phyloP scores from a whole-genome alignment of 2,888 invertebrate species.

The Mimachlamys varia region DNA sequence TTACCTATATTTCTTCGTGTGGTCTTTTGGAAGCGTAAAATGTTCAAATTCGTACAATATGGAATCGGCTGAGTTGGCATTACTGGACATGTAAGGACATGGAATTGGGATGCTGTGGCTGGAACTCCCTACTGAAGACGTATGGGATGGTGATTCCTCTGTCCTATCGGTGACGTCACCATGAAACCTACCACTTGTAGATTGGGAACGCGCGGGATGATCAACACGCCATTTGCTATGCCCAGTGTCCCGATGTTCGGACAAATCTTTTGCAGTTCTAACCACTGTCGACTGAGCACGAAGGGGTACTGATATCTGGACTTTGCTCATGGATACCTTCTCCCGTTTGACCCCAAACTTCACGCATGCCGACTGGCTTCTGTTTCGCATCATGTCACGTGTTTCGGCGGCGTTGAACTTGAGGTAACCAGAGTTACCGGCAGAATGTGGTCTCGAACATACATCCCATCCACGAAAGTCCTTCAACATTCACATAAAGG shows the following conservation, averaged over 20 bases:
- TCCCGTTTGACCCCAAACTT: conserved; percentile 24
- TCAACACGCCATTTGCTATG: neutral
- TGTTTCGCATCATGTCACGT: conserved; percentile 37
- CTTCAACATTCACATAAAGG: neutral
- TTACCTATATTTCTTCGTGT: conserved; percentile 27
- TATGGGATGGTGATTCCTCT: neutral
- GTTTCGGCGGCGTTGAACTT: conserved; percentile 43
- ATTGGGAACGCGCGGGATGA: neutral
- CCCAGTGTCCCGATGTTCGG: neutral
- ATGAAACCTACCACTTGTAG: neutral
- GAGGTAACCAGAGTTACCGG: conserved; percentile 45
- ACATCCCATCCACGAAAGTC: conserved; percentile 58
- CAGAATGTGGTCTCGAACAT: conserved; percentile 60
- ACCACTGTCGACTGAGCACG: conserved; percentile 1
- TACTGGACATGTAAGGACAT: neutral
- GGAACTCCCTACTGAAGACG: neutral
- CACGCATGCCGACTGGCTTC: conserved; percentile 42
- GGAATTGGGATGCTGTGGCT: neutral
- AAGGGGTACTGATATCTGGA: neutral
- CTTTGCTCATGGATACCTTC: conserved; percentile 29
- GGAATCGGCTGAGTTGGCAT: neutral
- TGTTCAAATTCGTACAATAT: neutral
- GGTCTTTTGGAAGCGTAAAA: neutral
- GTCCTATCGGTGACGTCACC: neutral
- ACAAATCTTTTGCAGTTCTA: neutral